Evolutionary conservation across 2,888 invertebrate genomes (phyloP).

Genomic region (Agriopis leucophaearia): DNA sequence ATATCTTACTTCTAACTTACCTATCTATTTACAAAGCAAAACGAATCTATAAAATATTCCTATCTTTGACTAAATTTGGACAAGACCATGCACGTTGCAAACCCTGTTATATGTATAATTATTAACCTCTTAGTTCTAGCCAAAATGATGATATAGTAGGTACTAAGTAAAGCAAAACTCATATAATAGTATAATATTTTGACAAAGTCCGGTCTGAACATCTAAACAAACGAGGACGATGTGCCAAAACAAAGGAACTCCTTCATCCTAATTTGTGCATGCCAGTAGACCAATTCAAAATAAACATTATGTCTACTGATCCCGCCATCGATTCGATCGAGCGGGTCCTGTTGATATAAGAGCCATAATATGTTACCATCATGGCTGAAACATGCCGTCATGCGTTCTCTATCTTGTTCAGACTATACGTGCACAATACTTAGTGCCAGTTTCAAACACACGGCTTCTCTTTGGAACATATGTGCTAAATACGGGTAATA

Average conservation of each 20-base stretch:
- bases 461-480: neutral
- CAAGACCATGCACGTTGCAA: slow-evolving; percentile 6
- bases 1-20: slow-evolving; percentile 23
- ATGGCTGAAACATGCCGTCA: neutral
- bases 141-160: neutral
- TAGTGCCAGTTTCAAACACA: neutral
- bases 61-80: slow-evolving; percentile 15
- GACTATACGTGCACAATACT: neutral
- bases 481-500: slow-evolving; percentile 66
- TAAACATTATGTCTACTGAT: too few relatives aligned
- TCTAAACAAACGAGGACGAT: neutral
- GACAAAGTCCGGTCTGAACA: neutral
- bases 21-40: slow-evolving; percentile 19
- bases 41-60: neutral
- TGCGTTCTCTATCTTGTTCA: neutral
- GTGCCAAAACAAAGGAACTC: neutral
- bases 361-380: too few relatives aligned
- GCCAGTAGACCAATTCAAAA: too few relatives aligned
- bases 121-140: slow-evolving; percentile 1
- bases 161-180: neutral
- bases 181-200: neutral
- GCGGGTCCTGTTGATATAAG: too few relatives aligned
- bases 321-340: too few relatives aligned
- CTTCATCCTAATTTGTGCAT: neutral
- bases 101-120: slow-evolving; percentile 14